A percentile compares a stretch with the other conserved stretches of the same genome.
phyloP scores from a whole-genome alignment of 2,888 invertebrate species.

The Leucophora obtusa region DNA sequence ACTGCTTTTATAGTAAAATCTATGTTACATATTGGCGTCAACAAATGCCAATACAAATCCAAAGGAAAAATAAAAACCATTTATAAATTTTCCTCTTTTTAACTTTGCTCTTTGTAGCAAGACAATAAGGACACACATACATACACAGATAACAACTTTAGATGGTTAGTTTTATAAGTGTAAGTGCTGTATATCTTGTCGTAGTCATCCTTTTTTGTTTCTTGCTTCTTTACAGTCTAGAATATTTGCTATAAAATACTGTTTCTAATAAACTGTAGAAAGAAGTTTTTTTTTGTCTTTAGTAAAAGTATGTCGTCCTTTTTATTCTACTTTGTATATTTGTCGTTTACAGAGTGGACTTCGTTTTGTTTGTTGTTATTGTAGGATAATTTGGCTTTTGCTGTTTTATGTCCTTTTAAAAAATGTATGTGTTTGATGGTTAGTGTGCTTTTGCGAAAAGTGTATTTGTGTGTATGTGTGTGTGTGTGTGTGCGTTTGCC shows the following conservation, averaged over 20 bases:
- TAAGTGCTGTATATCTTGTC: background rate
- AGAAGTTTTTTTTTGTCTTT: background rate
- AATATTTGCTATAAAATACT: background rate
- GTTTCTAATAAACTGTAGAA: background rate
- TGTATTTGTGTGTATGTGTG: background rate
- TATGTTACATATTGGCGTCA: conserved; percentile 23
- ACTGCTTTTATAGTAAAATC: background rate
- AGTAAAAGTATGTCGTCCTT: conserved; percentile 19
- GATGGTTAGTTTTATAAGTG: background rate
- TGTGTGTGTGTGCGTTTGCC: background rate
- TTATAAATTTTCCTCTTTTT: background rate
- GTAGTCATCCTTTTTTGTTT: background rate
- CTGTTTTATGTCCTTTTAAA: background rate
- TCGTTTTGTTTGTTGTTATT: conserved; percentile 6
- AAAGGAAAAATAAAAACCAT: conserved; percentile 14
- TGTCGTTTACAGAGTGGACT: conserved; percentile 12
- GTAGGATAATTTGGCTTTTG: conserved; percentile 2
- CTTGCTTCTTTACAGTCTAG: background rate
- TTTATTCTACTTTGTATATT: background rate
- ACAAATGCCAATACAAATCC: conserved; percentile 25
- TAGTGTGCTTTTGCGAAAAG: background rate
- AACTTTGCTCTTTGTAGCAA: conserved; percentile 9
- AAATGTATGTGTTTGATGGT: background rate
- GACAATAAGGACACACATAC: background rate
- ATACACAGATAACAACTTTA: conserved; percentile 1